phyloP scores from a whole-genome alignment of 2,797 vertebrate genomes.

The Scyliorhinus canicula region DNA sequence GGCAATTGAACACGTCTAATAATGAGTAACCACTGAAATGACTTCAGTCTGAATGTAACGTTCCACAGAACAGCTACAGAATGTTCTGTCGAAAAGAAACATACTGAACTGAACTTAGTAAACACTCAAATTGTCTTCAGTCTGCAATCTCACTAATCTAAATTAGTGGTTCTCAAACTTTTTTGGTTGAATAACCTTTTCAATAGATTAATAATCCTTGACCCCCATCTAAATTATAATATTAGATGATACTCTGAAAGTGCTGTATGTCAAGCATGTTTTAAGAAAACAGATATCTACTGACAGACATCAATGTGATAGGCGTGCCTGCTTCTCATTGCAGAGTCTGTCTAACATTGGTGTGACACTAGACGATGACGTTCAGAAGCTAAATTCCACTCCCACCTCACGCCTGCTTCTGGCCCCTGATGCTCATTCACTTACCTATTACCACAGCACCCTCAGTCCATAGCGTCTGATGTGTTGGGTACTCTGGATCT shows the following conservation, averaged over 20 bases:
- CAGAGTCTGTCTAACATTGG: too few relatives aligned
- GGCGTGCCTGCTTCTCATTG: neutral
- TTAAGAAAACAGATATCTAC: neutral
- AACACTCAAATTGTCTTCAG: neutral
- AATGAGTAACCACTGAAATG: slow-evolving; percentile 36
- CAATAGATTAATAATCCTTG: neutral
- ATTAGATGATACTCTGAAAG: neutral
- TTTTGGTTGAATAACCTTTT: neutral
- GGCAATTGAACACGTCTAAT: slow-evolving; percentile 40
- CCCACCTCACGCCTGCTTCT: too few relatives aligned
- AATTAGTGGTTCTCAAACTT: neutral
- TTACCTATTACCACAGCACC: too few relatives aligned
- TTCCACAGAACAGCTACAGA: slow-evolving; percentile 25
- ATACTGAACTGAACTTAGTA: neutral
- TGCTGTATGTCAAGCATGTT: neutral
- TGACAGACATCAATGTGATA: neutral
- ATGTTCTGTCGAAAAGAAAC: neutral
- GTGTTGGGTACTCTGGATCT: too few relatives aligned
- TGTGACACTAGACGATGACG: too few relatives aligned
- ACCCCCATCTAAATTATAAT: neutral
- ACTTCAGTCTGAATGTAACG: slow-evolving; percentile 7
- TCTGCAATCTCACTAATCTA: neutral
- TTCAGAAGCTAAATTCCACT: too few relatives aligned
- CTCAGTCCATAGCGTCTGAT: too few relatives aligned
- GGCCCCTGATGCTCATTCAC: too few relatives aligned